Evolutionary conservation across 2,797 vertebrate species (phyloP).

Genomic region (Trichosurus vulpecula): DNA sequence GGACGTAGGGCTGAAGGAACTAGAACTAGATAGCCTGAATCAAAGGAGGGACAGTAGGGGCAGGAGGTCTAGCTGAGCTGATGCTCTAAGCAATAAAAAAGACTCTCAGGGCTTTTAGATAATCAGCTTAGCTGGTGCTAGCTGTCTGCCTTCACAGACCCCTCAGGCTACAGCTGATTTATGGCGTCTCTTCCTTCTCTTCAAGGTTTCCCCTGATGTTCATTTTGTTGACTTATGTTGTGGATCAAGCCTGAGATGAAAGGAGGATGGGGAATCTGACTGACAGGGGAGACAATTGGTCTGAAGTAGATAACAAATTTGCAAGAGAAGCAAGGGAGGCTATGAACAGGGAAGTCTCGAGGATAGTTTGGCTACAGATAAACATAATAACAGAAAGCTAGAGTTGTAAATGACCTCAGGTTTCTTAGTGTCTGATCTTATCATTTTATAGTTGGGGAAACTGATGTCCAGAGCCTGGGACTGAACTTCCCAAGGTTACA

Average conservation of each 20-base stretch:
- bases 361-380: neutral
- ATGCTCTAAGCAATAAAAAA: neutral
- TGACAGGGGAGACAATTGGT: neutral
- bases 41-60: neutral
- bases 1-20: neutral
- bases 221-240: neutral
- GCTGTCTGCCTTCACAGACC: neutral
- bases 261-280: neutral
- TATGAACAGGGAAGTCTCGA: neutral
- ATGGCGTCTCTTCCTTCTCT: neutral
- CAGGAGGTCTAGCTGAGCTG: neutral
- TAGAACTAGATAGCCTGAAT: neutral
- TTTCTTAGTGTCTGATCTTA: neutral
- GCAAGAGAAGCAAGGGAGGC: neutral
- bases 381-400: neutral
- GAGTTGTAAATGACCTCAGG: neutral
- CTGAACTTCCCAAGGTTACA: neutral
- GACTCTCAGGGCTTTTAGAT: neutral
- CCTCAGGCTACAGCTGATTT: neutral
- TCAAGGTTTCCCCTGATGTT: neutral
- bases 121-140: neutral
- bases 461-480: neutral
- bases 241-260: neutral
- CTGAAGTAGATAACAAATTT: neutral
- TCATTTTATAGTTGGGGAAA: neutral